Evolutionary conservation across 2,113 vertebrate genomes (phyloP), one percentile per base, ranked within the genome.

Genomic region (Arothron firmamentum): DNA sequence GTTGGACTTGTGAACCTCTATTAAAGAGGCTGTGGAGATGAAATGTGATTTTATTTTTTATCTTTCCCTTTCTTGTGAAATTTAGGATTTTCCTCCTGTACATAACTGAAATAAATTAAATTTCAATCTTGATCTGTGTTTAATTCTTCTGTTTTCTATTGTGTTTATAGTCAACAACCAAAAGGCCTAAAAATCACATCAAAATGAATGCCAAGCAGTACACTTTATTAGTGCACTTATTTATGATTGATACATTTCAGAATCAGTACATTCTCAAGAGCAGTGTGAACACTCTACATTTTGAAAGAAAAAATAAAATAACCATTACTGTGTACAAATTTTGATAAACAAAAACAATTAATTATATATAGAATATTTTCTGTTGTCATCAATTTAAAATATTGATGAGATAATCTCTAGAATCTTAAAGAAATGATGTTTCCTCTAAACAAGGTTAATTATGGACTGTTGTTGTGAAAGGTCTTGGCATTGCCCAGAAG

Each of bases 51-150:
- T 85, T 80, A 81, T 78, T 89, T 85, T 86, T 75, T 63, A 72
- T 76, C 65, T 74, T 84, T 87, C 60, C 82, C 81, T 86, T 83
- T 1, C 68, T 88, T 84, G 83, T 87, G 81, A 88, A 76, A 76
- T 82, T 75, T 62, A 57, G 64, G 72, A 50, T 79, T 72, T 79
- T 72, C 70, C 65, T 72, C 64, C 62, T 91, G 88, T 89, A 91
- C 72, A 89, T 85, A 88, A 79, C 74, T 59, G 25, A 80, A 87
- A 85, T 88, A 82, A 85, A 90, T 68, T 50, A 85, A 56, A 85
- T 72, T 81, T 75, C 64, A 81, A 74, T 86, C 80, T 74, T 78
- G 46, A 73, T 13, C 3, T 25, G 46, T 23, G n/a, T 31, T 15
- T 8, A 15, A 21, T 20, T 12, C 19, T 4, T 3, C 1, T 13